These are phyloP conservation scores for Tuta absoluta DNA, from an alignment of 2,888 invertebrate species.

Conservation along the genomic window DNA sequence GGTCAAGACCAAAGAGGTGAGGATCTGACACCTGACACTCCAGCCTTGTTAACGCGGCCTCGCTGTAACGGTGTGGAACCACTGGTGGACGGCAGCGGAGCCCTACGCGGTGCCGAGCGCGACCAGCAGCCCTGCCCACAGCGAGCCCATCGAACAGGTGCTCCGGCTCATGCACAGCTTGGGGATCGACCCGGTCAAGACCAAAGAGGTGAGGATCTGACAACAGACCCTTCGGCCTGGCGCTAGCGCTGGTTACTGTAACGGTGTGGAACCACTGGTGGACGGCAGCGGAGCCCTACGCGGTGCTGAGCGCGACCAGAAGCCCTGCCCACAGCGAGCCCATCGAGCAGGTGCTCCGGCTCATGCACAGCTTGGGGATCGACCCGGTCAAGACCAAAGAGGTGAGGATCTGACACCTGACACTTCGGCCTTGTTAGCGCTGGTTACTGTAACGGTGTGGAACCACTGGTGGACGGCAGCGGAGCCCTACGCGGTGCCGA, in stretches of 20 bases:
- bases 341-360: conserved; percentile 93
- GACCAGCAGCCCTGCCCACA: too few relatives aligned
- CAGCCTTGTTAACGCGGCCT: too few relatives aligned
- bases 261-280: conserved; percentile 95
- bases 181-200: conserved; percentile 95
- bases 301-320: conserved; percentile 64
- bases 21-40: not conserved
- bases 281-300: conserved; percentile 88
- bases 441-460: too few relatives aligned
- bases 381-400: conserved; percentile 95
- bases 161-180: too few relatives aligned
- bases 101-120: too few relatives aligned
- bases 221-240: too few relatives aligned
- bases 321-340: conserved; percentile 85
- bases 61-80: too few relatives aligned
- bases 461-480: conserved; percentile 95
- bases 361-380: conserved; percentile 97
- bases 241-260: too few relatives aligned
- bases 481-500: conserved; percentile 79
- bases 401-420: conserved; percentile 70
- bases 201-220: conserved; percentile 86
- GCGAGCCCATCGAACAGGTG: conserved; percentile 95
- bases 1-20: conserved; percentile 93
- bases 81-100: conserved; percentile 98
- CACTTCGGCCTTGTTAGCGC: too few relatives aligned